Percentiles rank a stretch among this genome's conserved stretches.
Evolutionary conservation across 1,140 invertebrate species (phyloP).

Genomic region (Caenorhabditis inopinata): DNA sequence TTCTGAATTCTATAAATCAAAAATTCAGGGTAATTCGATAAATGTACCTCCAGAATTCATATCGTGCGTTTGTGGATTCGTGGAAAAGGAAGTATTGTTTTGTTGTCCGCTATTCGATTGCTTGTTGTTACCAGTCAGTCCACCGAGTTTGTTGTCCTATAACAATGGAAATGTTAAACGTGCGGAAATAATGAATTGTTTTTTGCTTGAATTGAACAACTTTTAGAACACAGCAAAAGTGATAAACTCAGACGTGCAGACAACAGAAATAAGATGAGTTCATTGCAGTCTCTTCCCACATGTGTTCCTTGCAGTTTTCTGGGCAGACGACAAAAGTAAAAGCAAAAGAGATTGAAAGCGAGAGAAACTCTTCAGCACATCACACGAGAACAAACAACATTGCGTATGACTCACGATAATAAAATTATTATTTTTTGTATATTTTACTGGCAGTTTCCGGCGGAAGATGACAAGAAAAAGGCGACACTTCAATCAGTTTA

Average conservation of each 20-base stretch:
- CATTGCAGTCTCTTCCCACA: not conserved
- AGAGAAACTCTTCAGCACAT: not conserved
- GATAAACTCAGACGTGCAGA: not conserved
- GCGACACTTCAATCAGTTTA: too few relatives aligned
- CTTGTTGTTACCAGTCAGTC: not conserved
- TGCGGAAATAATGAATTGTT: not conserved
- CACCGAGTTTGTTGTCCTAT: conserved; percentile 4
- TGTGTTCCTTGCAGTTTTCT: not conserved
- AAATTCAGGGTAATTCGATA: too few relatives aligned
- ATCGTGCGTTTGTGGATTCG: not conserved
- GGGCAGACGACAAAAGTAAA: not conserved
- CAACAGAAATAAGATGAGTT: not conserved
- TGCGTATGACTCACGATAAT: not conserved
- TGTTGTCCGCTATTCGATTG: not conserved
- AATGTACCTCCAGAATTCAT: conserved; percentile 8
- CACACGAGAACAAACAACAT: not conserved
- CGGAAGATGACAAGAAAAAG: not conserved
- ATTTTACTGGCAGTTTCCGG: too few relatives aligned
- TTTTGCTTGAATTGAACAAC: too few relatives aligned
- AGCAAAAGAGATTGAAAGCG: conserved; percentile 3
- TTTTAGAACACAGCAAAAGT: not conserved
- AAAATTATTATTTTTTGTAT: too few relatives aligned
- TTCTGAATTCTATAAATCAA: too few relatives aligned
- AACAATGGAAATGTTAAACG: too few relatives aligned
- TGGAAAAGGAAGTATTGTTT: not conserved